These are phyloP conservation scores for Chitala chitala DNA, from an alignment of 2,113 vertebrate species.

Conservation along the genomic window DNA sequence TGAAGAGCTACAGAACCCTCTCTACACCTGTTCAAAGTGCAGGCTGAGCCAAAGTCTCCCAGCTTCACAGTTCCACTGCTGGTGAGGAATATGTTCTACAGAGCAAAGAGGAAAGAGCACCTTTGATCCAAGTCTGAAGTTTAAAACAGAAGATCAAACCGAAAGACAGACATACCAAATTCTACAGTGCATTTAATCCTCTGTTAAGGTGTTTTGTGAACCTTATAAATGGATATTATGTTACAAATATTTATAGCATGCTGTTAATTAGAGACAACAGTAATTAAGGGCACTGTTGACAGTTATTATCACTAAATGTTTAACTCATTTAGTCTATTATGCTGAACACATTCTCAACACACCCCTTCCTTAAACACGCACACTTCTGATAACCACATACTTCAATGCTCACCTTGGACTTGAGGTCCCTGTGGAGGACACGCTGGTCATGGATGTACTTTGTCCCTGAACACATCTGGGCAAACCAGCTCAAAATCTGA, in stretches of 20 bases:
- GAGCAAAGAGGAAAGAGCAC: conserved; percentile 22
- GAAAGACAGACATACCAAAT: neutral
- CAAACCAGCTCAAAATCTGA: conserved; percentile 86
- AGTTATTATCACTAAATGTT: too few species aligned
- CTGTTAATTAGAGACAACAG: too few species aligned
- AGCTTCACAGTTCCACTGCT: conserved; percentile 75
- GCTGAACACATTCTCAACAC: too few species aligned
- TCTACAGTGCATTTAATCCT: neutral
- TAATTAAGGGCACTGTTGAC: too few species aligned
- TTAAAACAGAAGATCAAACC: neutral
- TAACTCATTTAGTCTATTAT: too few species aligned
- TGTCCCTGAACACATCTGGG: conserved; percentile 80
- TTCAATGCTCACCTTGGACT: conserved; percentile 74
- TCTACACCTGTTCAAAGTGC: conserved; percentile 76
- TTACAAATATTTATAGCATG: too few species aligned
- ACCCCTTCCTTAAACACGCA: neutral
- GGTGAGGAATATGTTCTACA: conserved; percentile 86
- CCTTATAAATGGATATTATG: too few species aligned
- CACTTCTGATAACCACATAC: too few species aligned
- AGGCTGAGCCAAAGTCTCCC: conserved; percentile 90
- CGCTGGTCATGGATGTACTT: conserved; percentile 79
- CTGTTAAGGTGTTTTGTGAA: neutral
- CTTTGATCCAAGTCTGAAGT: neutral
- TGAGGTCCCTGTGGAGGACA: conserved; percentile 86
- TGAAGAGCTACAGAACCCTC: neutral